These are phyloP conservation scores for Scaptomyza cyrtandrae DNA, from an alignment of 2,888 invertebrate species.

Conservation along the genomic window DNA sequence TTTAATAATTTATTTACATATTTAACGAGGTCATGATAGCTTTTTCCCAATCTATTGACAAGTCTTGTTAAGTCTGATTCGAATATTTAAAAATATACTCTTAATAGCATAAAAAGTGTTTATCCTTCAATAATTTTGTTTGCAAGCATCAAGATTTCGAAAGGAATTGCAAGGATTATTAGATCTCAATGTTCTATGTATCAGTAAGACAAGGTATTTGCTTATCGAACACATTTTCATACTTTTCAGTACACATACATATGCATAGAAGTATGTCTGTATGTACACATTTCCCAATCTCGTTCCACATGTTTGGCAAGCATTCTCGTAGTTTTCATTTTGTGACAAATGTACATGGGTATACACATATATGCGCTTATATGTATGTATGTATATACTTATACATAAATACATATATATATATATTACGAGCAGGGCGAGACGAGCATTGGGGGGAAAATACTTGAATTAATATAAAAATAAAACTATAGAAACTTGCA, in stretches of 20 bases:
- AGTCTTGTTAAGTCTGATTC: too few relatives aligned
- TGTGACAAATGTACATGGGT: neutral
- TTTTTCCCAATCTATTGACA: too few relatives aligned
- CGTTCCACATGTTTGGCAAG: slow-evolving; percentile 17
- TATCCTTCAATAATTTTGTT: too few relatives aligned
- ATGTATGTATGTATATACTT: neutral
- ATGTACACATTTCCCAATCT: neutral
- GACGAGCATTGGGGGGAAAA: slow-evolving; percentile 2
- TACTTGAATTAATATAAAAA: slow-evolving; percentile 68
- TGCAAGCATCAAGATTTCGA: neutral
- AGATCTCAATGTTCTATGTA: neutral
- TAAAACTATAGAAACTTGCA: slow-evolving; percentile 60
- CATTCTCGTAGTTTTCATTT: slow-evolving; percentile 8
- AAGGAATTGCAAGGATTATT: neutral
- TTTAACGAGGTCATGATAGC: too few relatives aligned
- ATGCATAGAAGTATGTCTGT: too few relatives aligned
- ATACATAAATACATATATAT: neutral
- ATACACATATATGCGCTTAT: neutral
- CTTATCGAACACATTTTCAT: slow-evolving; percentile 4
- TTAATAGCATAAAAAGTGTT: too few relatives aligned
- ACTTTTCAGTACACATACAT: neutral
- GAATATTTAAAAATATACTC: too few relatives aligned
- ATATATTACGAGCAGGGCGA: neutral
- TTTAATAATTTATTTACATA: too few relatives aligned
- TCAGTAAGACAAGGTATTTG: neutral